Evolutionary conservation across 2,888 invertebrate genomes (phyloP), one percentile per base, ranked within the genome.

Genomic region (Amiota communis): DNA sequence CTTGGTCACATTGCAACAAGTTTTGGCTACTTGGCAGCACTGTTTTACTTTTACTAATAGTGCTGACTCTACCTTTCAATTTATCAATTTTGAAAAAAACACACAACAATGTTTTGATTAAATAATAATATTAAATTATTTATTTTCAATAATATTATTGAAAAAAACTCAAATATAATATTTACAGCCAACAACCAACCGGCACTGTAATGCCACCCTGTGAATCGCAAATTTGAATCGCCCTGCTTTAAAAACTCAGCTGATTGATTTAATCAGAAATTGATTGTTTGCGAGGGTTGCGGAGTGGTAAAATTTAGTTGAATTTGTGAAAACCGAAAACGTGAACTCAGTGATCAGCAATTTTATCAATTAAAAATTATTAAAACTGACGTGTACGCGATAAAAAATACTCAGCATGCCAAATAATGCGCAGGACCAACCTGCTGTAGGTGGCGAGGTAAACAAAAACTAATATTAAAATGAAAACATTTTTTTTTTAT

Each of bases 391-490:
- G 75, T 74, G 65, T 70, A 72, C 59, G 56, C 72, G 75, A 74
- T 20, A 74, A 71, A 69, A 75, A 59, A 20, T 48, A 74, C 73
- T 46, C 20, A 81, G 67, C 63, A 85, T 85, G 85, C 77, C 86
- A 61, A 79, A 80, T 76, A 76, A 80, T 15, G 80, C 78, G 74
- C 78, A 78, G 57, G 77, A 74, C 56, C 69, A 76, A 53, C 77
- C 78, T 73, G 76, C 75, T 36, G 65, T 74, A 68, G 61, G 49
- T 11, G 77, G 74, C 12, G 77, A 78, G 74, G 82, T 81, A 78
- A 64, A 77, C 59, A 76, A 72, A 67, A 75, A 77, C 72, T 77
- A 49, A 67, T 48, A 47, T 15, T 68, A 8, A 10, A 12, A 46
- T 20, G n/a, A 67, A 8, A 20, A 68, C 12, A 23, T 12, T 46